Evolutionary conservation across 2,888 invertebrate species (phyloP).

Genomic region (Malachius bipustulatus): DNA sequence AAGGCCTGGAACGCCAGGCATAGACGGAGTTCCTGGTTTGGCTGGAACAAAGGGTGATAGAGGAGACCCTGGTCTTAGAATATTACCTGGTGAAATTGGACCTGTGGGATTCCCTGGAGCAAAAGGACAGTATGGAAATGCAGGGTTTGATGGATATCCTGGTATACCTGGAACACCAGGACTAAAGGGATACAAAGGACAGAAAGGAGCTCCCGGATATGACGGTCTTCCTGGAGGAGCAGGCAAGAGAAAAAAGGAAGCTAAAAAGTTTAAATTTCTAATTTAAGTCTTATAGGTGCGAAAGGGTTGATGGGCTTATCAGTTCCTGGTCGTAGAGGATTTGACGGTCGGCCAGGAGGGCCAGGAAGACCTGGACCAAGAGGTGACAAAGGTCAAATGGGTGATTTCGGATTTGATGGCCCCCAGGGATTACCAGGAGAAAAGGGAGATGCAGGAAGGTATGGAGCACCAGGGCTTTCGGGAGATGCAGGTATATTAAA

Average conservation of each 20-base stretch:
- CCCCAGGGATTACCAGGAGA: conserved; percentile 26
- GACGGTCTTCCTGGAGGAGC: conserved; percentile 31
- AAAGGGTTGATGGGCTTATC: conserved; percentile 31
- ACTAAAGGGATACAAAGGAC: conserved; percentile 29
- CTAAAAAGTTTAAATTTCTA: too few relatives aligned
- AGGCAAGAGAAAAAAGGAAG: too few relatives aligned
- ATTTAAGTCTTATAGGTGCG: conserved; percentile 19
- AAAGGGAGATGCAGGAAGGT: conserved; percentile 29
- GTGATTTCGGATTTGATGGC: conserved; percentile 37
- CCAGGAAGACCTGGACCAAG: conserved; percentile 40
- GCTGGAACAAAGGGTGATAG: conserved; percentile 41
- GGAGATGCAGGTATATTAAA: conserved; percentile 20
- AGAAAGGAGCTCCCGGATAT: conserved; percentile 33
- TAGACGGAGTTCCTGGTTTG: conserved; percentile 26
- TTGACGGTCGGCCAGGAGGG: conserved; percentile 25
- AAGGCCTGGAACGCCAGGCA: conserved; percentile 26
- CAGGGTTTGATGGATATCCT: conserved; percentile 33
- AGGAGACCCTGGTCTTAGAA: conserved; percentile 43
- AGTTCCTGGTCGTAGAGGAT: conserved; percentile 26
- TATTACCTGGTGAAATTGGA: conserved; percentile 40
- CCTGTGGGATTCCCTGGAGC: conserved; percentile 30
- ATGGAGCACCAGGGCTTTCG: conserved; percentile 24
- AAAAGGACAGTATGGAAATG: conserved; percentile 34
- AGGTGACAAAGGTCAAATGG: conserved; percentile 41
- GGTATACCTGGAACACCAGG: conserved; percentile 31